These are phyloP conservation scores for Dendroctonus valens DNA, from an alignment of 1,140 invertebrate genomes.

Conservation along the genomic window DNA sequence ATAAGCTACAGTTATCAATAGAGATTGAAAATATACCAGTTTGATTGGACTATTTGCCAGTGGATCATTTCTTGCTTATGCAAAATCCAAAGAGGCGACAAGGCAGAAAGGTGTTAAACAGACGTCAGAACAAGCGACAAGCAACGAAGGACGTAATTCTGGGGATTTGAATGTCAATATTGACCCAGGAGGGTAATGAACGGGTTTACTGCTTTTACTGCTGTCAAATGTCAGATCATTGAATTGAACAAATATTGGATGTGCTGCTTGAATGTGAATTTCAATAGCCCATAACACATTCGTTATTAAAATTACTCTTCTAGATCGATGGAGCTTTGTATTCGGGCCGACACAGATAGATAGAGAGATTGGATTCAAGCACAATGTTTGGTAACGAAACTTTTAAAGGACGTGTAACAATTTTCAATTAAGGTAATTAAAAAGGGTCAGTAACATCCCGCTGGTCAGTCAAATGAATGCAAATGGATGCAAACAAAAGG, in stretches of 20 bases:
- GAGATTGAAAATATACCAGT: too few relatives aligned
- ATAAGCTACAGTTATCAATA: too few relatives aligned
- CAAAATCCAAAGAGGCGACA: too few relatives aligned
- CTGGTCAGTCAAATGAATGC: conserved; percentile 31
- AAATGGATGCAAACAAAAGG: conserved; percentile 38
- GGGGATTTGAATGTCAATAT: conserved; percentile 26
- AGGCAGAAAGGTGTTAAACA: conserved; percentile 16
- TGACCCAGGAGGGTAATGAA: conserved; percentile 26
- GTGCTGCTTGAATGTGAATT: not conserved
- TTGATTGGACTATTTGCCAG: too few relatives aligned
- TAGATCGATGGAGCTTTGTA: too few relatives aligned
- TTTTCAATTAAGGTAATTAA: conserved; percentile 34
- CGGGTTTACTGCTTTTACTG: conserved; percentile 18
- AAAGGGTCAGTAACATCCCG: conserved; percentile 34
- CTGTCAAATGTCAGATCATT: conserved; percentile 23
- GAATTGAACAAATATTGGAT: conserved; percentile 17
- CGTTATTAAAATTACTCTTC: too few relatives aligned
- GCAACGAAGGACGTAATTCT: conserved; percentile 13
- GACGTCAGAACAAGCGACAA: conserved; percentile 7
- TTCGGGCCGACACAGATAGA: too few relatives aligned
- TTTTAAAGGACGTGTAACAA: conserved; percentile 18
- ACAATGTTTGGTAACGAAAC: too few relatives aligned
- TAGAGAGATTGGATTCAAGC: too few relatives aligned
- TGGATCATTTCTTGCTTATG: too few relatives aligned
- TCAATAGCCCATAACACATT: too few relatives aligned